Base-by-base conservation (phyloP, 2,797 vertebrate genomes). In the Lates japonicus region DNA sequence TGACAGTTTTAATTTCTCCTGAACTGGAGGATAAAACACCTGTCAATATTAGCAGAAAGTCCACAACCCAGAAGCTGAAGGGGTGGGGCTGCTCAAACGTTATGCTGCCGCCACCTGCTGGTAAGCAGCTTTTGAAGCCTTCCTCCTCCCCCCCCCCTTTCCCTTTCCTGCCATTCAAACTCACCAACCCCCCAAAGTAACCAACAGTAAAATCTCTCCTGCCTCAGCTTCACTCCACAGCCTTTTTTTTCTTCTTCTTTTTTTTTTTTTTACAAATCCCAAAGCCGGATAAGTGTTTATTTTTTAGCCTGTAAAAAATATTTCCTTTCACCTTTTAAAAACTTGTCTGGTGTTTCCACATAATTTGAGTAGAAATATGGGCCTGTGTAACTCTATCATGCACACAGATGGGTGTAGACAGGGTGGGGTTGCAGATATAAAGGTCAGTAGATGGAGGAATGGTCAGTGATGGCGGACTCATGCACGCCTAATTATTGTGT, bases 31-130 rank as follows among this genome's bases (percentile, higher is more conserved):
- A 93, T 93, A 81, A 94, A 93, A 92, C 91, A 93, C 89, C 93
- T 92, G 90, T 92, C 93, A 92, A 87, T 92, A 90, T 84, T 65
- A 87, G 25, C 80, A 90, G 86, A 82, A 74, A 87, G 89, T 93
- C 89, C 87, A 90, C 88, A 87, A 80, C 90, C 88, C 88, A 90
- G 76, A 87, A 87, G 85, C 90, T 91, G 89, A 87, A 92, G 88
- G 95, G 95, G 95, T 96, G 96, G 95, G 95, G 95, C 95, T 83
- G 86, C 93, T 94, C 92, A 92, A 94, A 94, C 94, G 95, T 93
- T 93, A 92, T 96, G 94, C 89, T 96, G 96, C 95, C 95, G 96
- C 96, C 96, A 95, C 96, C 96, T 96, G 96, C 96, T 96, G 96
- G 96, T 94, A 95, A 93, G 91, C 94, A 90, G 94, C 95, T 94